Evolutionary conservation across 1,140 invertebrate genomes (phyloP), one percentile per base, ranked within the genome.

Genomic region (Prorops nasuta): DNA sequence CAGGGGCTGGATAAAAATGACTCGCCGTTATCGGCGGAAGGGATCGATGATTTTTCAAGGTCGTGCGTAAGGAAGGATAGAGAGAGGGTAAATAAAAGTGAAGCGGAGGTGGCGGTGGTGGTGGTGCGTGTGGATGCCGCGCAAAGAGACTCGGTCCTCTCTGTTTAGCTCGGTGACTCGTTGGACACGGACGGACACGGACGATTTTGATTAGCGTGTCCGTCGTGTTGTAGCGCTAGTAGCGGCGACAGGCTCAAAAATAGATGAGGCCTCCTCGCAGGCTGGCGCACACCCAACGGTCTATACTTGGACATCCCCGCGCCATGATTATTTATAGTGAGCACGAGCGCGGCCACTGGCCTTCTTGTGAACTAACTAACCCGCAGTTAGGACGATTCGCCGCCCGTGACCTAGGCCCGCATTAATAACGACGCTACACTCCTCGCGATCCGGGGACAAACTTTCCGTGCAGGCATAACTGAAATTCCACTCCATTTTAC

Each of bases 281-380:
- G 63, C 79, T 85, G 83, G 83, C 83, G 80, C 19, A 54, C 41
- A 62, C 80, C 83, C 83, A 85, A 84, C 80, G 75, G 81, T 79
- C 83, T 85, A 84, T 85, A 85, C 83, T 85, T 85, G 83, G 83
- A 80, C 81, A 85, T 84, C 81, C 74, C 73, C 77, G 79, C 67
- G 73, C 68, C 69, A 67, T 62, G 69, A 75, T 79, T 81, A 81
- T 80, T 81, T 80, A 81, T 82, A 80, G 79, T 71, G 66, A 70
- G 66, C 67, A 63, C 57, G 64, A 72, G 67, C 72, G 75, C 76
- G 78, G 79, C 74, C 77, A 80, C 75, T 80, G 78, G 78, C 79
- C 79, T 80, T 80, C 78, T 72, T 62, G 67, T 66, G 66, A 71
- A 72, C 74, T 72, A 78, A 74, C 74, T 72, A 68, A 63, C 65